phyloP scores from a whole-genome alignment of 1,140 invertebrate genomes.

The Parasteatoda tepidariorum region DNA sequence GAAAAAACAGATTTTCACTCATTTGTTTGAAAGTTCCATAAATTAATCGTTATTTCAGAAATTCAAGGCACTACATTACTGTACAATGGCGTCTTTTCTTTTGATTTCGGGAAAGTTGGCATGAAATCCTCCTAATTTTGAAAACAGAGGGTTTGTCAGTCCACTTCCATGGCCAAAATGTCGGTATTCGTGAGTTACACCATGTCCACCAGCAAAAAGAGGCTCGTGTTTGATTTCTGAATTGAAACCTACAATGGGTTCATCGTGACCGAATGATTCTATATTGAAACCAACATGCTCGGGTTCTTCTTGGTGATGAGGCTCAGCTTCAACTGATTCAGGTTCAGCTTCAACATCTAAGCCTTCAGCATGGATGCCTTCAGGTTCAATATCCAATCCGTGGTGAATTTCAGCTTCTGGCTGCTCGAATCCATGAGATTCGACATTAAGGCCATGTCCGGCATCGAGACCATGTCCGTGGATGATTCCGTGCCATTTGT shows the following conservation, averaged over 20 bases:
- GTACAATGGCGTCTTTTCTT: constrained; percentile 19
- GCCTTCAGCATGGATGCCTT: not conserved
- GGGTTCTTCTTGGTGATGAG: constrained; percentile 14
- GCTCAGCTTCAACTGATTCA: constrained; percentile 23
- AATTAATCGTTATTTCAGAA: not conserved
- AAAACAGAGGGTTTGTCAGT: not conserved
- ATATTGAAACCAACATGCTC: constrained; percentile 16
- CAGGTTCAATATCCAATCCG: constrained; percentile 7
- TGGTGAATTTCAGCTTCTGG: constrained; percentile 17
- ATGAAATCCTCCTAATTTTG: constrained; percentile 8
- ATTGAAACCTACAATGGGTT: constrained; percentile 10
- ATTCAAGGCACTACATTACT: not conserved
- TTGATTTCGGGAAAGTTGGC: not conserved
- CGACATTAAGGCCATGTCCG: constrained; percentile 20
- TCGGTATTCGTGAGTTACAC: constrained; percentile 40
- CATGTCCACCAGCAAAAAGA: constrained; percentile 22
- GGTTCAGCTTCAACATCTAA: constrained; percentile 22
- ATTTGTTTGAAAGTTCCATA: not conserved
- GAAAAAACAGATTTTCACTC: not conserved
- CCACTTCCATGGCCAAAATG: constrained; percentile 8
- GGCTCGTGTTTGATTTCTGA: constrained; percentile 24
- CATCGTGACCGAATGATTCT: not conserved
- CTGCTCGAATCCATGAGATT: constrained; percentile 23
- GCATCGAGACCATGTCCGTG: constrained; percentile 23
- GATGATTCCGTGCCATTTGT: constrained; percentile 38